phyloP scores from a whole-genome alignment of 2,113 vertebrate genomes.

The Guaruba guarouba region DNA sequence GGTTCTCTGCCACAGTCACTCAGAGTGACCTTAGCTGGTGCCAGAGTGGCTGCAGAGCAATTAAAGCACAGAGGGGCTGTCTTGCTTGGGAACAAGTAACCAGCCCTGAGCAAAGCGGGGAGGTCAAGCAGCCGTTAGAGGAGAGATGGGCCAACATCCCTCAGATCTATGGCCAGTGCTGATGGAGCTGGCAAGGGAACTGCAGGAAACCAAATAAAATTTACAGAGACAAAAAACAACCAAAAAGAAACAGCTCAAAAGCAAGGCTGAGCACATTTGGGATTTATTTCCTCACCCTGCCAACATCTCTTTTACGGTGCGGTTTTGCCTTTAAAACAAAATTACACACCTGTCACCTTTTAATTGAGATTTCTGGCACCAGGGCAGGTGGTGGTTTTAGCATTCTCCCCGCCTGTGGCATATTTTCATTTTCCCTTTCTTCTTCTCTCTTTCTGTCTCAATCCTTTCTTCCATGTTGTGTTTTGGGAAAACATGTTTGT shows the following conservation, averaged over 20 bases:
- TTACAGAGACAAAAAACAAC: neutral
- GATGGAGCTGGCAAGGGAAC: constrained; percentile 1
- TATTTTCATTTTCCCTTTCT: neutral
- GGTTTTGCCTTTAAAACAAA: neutral
- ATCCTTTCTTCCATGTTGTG: neutral
- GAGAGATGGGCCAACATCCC: neutral
- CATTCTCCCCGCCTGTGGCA: neutral
- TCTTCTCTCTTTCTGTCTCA: neutral
- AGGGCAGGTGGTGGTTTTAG: neutral
- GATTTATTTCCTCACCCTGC: constrained; percentile 11
- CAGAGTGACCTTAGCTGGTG: constrained; percentile 25
- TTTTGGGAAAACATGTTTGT: neutral
- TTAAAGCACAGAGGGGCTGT: constrained; percentile 8
- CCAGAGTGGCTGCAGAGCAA: constrained; percentile 42
- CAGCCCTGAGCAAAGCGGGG: neutral
- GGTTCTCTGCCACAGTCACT: neutral
- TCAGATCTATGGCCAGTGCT: neutral
- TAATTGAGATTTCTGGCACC: neutral
- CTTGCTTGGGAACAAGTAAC: constrained; percentile 14
- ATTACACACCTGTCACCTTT: neutral
- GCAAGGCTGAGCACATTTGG: neutral
- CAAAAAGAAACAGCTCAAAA: constrained; percentile 36
- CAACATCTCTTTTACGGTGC: neutral
- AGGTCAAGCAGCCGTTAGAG: neutral
- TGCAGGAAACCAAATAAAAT: neutral